Evolutionary conservation across 2,797 vertebrate genomes (phyloP).

Genomic region (Cercopithecus neglectus): DNA sequence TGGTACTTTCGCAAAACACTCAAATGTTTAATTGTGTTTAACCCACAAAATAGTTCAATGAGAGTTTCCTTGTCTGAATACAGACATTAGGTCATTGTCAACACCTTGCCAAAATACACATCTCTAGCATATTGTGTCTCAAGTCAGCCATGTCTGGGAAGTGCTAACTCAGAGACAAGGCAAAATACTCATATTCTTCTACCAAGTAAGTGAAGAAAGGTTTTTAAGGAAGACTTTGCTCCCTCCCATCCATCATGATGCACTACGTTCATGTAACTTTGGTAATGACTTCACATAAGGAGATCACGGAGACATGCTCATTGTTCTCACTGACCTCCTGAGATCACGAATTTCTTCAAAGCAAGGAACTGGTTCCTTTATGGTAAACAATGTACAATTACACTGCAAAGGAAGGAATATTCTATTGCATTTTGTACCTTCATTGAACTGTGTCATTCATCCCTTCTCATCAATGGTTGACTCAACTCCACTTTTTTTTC

Average conservation of each 20-base stretch:
- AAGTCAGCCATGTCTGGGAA: background rate
- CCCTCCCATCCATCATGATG: background rate
- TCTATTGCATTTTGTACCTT: background rate
- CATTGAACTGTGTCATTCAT: background rate
- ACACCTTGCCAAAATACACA: background rate
- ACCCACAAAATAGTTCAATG: background rate
- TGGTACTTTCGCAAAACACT: background rate
- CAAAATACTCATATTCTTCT: background rate
- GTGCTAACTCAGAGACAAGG: background rate
- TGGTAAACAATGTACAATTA: background rate
- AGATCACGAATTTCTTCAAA: background rate
- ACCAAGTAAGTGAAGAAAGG: background rate
- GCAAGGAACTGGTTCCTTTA: background rate
- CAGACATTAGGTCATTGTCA: background rate
- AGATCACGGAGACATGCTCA: background rate
- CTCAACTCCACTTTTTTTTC: background rate
- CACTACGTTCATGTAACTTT: background rate
- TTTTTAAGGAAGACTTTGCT: background rate
- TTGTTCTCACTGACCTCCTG: background rate
- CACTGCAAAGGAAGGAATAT: background rate
- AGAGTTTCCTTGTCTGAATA: background rate
- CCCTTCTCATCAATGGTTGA: background rate
- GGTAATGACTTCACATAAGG: background rate
- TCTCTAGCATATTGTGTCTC: no score
- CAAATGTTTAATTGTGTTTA: background rate